These are phyloP conservation scores for Conomelus anceps DNA, from an alignment of 2,888 invertebrate genomes.

Conservation along the genomic window DNA sequence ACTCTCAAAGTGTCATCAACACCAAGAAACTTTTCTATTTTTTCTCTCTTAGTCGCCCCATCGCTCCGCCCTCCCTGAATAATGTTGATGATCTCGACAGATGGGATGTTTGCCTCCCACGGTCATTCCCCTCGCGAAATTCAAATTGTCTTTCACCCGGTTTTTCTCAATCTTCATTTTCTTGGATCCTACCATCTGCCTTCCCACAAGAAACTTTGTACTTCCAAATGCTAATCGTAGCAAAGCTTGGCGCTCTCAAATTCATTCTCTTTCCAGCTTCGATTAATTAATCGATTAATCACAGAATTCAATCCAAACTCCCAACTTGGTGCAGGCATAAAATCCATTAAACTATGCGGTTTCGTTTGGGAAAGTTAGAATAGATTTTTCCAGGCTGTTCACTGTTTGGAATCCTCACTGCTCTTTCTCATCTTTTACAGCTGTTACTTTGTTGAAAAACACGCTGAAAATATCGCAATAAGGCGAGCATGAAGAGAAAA, in stretches of 20 bases:
- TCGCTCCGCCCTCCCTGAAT: background rate
- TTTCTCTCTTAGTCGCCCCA: background rate
- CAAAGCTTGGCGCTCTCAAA: background rate
- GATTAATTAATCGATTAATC: background rate
- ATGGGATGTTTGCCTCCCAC: background rate
- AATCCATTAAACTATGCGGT: background rate
- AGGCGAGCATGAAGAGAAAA: background rate
- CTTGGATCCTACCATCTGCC: background rate
- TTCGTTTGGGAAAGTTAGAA: background rate
- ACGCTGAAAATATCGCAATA: background rate
- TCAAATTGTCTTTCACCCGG: background rate
- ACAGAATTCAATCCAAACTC: background rate
- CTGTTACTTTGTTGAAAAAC: background rate
- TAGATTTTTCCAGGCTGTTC: background rate
- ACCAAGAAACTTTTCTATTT: background rate
- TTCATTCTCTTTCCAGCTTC: background rate
- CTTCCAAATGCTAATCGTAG: background rate
- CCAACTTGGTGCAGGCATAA: background rate
- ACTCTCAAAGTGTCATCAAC: background rate
- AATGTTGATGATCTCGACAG: background rate
- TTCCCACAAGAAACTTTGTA: background rate
- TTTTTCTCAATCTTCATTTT: constrained; percentile 8
- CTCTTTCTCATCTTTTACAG: background rate
- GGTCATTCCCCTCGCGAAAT: background rate
- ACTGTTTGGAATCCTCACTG: background rate